phyloP scores from a whole-genome alignment of 2,113 vertebrate genomes.

The Indicator maculatus region DNA sequence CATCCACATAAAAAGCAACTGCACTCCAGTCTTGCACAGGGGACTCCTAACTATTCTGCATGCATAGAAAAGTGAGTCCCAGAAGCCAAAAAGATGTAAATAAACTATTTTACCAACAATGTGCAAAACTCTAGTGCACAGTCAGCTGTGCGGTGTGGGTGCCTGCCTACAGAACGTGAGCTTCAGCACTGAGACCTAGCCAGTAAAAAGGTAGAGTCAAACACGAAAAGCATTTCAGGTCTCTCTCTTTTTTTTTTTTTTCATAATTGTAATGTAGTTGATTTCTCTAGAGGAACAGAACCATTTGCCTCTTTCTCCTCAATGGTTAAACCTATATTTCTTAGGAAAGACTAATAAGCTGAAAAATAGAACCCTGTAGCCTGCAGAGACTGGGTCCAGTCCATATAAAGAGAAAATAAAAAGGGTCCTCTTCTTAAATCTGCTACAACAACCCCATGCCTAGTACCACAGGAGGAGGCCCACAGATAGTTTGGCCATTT shows the following conservation, averaged over 20 bases:
- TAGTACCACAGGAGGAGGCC: conserved; percentile 2
- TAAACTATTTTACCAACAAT: not conserved
- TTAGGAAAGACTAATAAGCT: conserved; percentile 53
- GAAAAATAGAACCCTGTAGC: conserved; percentile 53
- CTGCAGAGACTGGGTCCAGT: conserved; percentile 24
- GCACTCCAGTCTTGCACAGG: not conserved
- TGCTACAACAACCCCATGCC: conserved; percentile 13
- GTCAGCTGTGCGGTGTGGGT: not conserved
- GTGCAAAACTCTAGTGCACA: not conserved
- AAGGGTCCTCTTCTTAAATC: conserved; percentile 21
- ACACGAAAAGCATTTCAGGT: not conserved
- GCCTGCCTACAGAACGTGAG: not conserved
- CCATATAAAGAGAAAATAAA: not conserved
- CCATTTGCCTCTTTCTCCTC: not conserved
- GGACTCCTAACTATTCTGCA: conserved; percentile 1
- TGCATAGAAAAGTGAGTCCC: not conserved
- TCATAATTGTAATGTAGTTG: not conserved
- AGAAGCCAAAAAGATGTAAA: not conserved
- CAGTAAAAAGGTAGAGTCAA: not conserved
- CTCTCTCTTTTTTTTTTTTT: not conserved
- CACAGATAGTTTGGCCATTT: conserved; percentile 12
- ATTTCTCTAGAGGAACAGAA: not conserved
- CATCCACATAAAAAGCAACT: conserved; percentile 13
- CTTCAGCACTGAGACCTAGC: not conserved
- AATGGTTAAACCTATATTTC: conserved; percentile 48